Base-by-base conservation (phyloP, 2,797 vertebrate genomes). In the Coendou prehensilis region DNA sequence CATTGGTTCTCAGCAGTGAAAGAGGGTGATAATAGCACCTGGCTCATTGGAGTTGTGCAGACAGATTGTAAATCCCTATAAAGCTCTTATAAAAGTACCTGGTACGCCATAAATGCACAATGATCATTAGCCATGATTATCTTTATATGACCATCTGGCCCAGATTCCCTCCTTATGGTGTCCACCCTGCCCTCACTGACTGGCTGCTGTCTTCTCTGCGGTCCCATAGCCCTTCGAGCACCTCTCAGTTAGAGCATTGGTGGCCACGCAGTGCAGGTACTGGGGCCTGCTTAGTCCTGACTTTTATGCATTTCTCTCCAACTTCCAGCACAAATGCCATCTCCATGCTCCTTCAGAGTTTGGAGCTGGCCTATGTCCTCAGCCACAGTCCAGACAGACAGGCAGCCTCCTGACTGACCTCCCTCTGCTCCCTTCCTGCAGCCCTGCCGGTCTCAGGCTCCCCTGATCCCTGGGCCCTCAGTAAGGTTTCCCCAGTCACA, bases 251-350 rank as follows among this genome's bases (percentile, higher is more conserved):
- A 37, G 15, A 61, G 52, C 76, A 22, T 15, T 33, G n/a, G 13
- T 30, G 14, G 45, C 20, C 20, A 4, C 4, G 10, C 1, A 20
- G n/a, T 2, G 8, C 0, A 18, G 45, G 45, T 9, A 26, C 45
- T 4, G 2, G 17, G 45, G 41, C 1, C 41, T 5, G 2, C 71
- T 45, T 75, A 73, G 22, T 57, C 64, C 73, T 11, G 0, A 22
- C 41, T 41, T 67, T 50, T 15, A 22, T 18, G 20, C 28, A 33
- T 69, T 52, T 71, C 85, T 18, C 8, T 18, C 41, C 37, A 23
- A 41, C 11, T 20, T 71, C 61, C 11, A 20, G 67, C 22, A n/a
- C 59, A 23, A 67, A 23, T 5, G 20, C 57, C 0, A 1, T 45
- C 75, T 76, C 20, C 30, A 79, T 76, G 18, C 61, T 13, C 63